These are phyloP conservation scores for Coelopa frigida DNA, from an alignment of 1,140 invertebrate species.

Conservation along the genomic window DNA sequence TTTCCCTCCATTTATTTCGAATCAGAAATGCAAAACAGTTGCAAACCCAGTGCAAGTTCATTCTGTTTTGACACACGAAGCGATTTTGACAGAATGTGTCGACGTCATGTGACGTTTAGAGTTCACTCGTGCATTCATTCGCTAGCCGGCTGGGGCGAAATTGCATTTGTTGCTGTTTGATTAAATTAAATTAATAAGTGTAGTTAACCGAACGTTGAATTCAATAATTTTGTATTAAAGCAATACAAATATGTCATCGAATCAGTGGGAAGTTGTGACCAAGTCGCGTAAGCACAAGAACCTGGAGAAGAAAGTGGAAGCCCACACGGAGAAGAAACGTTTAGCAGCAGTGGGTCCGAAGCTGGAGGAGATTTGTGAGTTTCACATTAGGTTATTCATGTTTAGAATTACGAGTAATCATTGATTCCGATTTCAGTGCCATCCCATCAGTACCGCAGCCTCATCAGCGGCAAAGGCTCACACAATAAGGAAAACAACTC, in stretches of 20 bases:
- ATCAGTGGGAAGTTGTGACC: constrained; percentile 69
- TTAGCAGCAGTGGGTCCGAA: constrained; percentile 55
- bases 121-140: too few relatives aligned
- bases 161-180: too few relatives aligned
- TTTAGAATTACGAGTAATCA: neutral
- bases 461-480: constrained; percentile 21
- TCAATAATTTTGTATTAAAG: too few relatives aligned
- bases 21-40: too few relatives aligned
- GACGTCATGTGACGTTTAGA: too few relatives aligned
- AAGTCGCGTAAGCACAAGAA: constrained; percentile 63
- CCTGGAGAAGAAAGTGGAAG: constrained; percentile 38
- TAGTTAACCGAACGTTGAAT: too few relatives aligned
- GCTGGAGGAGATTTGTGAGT: constrained; percentile 59
- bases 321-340: constrained; percentile 48
- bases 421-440: constrained; percentile 21
- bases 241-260: constrained; percentile 63
- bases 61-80: too few relatives aligned
- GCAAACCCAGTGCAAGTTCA: too few relatives aligned
- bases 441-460: constrained; percentile 25
- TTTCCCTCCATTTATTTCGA: too few relatives aligned
- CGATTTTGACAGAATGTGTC: too few relatives aligned
- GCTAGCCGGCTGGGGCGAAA: too few relatives aligned
- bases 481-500: constrained; percentile 11
- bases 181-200: too few relatives aligned
- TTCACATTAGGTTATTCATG: constrained; percentile 3